Percentiles rank a stretch among this genome's conserved stretches.
phyloP scores from a whole-genome alignment of 2,888 invertebrate genomes.

The Caenorhabditis doughertyi region DNA sequence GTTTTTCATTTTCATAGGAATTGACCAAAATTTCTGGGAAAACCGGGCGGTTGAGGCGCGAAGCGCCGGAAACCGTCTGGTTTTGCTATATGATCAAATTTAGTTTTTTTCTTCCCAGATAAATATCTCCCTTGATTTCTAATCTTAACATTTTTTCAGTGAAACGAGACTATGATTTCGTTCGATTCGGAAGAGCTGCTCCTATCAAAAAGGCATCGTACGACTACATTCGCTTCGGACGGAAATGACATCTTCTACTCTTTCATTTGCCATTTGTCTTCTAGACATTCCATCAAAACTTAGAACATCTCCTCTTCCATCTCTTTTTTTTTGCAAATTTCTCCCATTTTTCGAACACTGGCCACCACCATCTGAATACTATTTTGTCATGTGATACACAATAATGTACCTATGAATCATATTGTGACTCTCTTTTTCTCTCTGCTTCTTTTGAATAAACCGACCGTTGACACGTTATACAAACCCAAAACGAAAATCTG shows the following conservation, averaged over 20 bases:
- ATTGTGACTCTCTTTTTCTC: too few species aligned
- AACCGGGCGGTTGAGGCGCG: too few species aligned
- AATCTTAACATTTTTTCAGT: conserved; percentile 46
- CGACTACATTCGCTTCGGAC: conserved; percentile 68
- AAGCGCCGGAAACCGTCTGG: too few species aligned
- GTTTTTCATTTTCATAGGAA: too few species aligned
- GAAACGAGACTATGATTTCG: conserved; percentile 68
- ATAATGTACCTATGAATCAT: conserved; percentile 25
- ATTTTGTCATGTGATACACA: conserved; percentile 50
- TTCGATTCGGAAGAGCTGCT: conserved; percentile 65
- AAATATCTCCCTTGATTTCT: not conserved
- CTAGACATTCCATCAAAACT: not conserved
- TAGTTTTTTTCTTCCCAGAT: too few species aligned
- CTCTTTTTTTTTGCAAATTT: conserved; percentile 13
- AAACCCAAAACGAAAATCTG: not conserved
- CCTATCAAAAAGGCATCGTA: conserved; percentile 64
- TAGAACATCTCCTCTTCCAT: conserved; percentile 2
- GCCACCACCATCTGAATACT: conserved; percentile 25
- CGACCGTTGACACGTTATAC: conserved; percentile 23
- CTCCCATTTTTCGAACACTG: not conserved
- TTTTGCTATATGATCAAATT: too few species aligned
- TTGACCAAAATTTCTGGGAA: too few species aligned
- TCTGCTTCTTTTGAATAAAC: conserved; percentile 37
- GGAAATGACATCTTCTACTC: conserved; percentile 47
- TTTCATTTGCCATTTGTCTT: not conserved